Percentiles rank a stretch among this genome's conserved stretches.
Conservation (phyloP, 1,140 invertebrate genomes). For the Calephelis virginiensis region DNA sequence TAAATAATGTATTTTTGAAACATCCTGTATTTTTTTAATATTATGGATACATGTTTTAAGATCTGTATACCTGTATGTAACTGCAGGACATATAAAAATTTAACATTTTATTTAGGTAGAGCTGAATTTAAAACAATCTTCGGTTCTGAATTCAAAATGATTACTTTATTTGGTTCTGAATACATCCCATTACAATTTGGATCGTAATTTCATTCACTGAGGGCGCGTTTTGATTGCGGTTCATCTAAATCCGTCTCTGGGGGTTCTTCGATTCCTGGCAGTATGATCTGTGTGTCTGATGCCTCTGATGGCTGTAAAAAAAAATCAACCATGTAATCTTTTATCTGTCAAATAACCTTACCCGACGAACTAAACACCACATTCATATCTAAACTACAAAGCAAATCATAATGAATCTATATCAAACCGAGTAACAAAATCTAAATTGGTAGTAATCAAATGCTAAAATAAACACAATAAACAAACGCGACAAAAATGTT, state of each 20-base stretch:
- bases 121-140: neutral
- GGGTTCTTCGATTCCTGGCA: slow-evolving; percentile 83
- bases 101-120: slow-evolving; percentile 1
- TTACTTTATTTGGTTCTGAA: slow-evolving; percentile 20
- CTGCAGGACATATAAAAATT: neutral
- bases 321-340: neutral
- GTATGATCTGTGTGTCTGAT: slow-evolving; percentile 86
- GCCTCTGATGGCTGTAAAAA: slow-evolving; percentile 84
- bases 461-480: slow-evolving; percentile 34
- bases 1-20: no score
- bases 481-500: slow-evolving; percentile 30
- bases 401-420: neutral
- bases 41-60: no score
- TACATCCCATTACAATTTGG: slow-evolving; percentile 25
- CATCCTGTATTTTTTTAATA: no score
- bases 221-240: slow-evolving; percentile 73
- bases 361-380: no score
- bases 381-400: no score
- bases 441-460: slow-evolving; percentile 27
- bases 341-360: no score
- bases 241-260: slow-evolving; percentile 77
- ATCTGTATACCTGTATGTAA: neutral
- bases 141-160: slow-evolving; percentile 13
- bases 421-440: slow-evolving; percentile 10
- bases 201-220: slow-evolving; percentile 44